Percentiles rank a stretch among this genome's conserved stretches.
These are phyloP conservation scores for Passer montanus DNA, from an alignment of 2,113 vertebrate species.

Conservation along the genomic window DNA sequence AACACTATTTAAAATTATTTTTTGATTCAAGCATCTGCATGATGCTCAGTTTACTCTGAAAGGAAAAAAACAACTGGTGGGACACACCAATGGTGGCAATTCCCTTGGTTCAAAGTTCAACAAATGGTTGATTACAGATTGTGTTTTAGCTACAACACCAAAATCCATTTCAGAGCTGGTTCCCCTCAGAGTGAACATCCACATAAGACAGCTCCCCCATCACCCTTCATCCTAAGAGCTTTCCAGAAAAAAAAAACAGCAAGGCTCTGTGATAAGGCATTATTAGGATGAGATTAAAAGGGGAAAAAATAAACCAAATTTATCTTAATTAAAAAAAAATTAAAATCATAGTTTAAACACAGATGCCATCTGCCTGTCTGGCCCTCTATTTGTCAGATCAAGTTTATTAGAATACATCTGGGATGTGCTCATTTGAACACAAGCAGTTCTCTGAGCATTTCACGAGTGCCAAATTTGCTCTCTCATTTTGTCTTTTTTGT, in stretches of 20 bases:
- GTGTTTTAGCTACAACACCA: not conserved
- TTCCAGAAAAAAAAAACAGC: not conserved
- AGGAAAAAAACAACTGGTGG: not conserved
- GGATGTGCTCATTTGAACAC: not conserved
- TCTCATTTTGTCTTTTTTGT: conserved; percentile 31
- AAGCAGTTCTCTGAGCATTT: not conserved
- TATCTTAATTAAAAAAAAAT: not conserved
- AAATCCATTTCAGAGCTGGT: not conserved
- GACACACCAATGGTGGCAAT: not conserved
- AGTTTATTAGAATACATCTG: not conserved
- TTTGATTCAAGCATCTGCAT: not conserved
- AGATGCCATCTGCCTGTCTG: not conserved
- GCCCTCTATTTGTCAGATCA: not conserved
- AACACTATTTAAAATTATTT: not conserved
- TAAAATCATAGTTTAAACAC: not conserved
- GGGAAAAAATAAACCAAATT: not conserved
- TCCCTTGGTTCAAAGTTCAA: not conserved
- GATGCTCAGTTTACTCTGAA: not conserved
- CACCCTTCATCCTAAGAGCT: not conserved
- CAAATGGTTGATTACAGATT: not conserved
- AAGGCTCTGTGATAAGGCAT: not conserved
- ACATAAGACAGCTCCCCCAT: not conserved
- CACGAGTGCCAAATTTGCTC: conserved; percentile 1
- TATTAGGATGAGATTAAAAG: not conserved
- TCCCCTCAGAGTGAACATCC: not conserved